phyloP scores from a whole-genome alignment of 2,113 vertebrate species.

The Hirundichthys speculiger region DNA sequence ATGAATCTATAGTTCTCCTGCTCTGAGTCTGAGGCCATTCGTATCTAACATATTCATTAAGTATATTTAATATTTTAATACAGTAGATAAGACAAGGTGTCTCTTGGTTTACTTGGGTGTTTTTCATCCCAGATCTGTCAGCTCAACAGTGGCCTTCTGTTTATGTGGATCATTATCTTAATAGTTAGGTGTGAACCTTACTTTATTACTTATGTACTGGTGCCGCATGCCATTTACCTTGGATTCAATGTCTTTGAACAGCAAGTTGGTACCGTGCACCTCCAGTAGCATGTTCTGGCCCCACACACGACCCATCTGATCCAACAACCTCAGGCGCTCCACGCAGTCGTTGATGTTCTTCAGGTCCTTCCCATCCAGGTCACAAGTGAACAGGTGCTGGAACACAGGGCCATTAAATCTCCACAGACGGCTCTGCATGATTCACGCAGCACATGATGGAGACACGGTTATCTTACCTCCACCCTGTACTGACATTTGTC shows the following conservation, averaged over 20 bases:
- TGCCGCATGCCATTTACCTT: constrained; percentile 77
- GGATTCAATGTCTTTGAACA: constrained; percentile 87
- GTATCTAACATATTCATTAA: too few species aligned
- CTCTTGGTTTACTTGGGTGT: too few species aligned
- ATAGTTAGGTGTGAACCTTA: too few species aligned
- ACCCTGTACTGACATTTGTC: constrained; percentile 82
- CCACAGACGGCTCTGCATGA: too few species aligned
- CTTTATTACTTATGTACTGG: neutral
- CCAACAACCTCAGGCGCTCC: constrained; percentile 79
- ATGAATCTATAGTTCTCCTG: too few species aligned
- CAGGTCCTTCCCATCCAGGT: constrained; percentile 80
- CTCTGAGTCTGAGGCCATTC: too few species aligned
- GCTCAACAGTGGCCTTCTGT: too few species aligned
- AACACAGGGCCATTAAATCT: neutral
- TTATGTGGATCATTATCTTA: too few species aligned
- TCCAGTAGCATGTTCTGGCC: constrained; percentile 89
- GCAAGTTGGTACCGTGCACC: constrained; percentile 73
- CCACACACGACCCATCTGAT: constrained; percentile 86
- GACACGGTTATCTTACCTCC: constrained; percentile 73
- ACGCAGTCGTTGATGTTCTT: constrained; percentile 78
- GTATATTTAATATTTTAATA: too few species aligned
- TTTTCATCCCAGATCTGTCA: neutral
- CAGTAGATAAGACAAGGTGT: too few species aligned
- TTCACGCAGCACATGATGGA: neutral
- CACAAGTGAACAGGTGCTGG: constrained; percentile 88